A percentile compares a stretch with the other conserved stretches of the same genome.
These are phyloP conservation scores for Tyrannus savana DNA, from an alignment of 2,113 vertebrate species.

Conservation along the genomic window DNA sequence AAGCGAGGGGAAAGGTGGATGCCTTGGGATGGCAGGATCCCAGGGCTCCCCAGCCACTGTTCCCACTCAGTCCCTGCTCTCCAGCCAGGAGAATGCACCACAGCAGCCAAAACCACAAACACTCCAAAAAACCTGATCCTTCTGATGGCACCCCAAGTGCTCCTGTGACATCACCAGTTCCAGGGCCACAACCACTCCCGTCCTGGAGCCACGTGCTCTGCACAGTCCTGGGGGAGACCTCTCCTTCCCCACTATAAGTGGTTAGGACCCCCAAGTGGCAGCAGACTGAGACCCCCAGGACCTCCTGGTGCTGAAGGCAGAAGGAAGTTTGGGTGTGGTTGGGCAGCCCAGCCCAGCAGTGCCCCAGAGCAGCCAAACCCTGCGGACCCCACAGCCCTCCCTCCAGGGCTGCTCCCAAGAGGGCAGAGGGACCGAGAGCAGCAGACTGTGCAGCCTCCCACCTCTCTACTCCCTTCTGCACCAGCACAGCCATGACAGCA, in stretches of 20 bases:
- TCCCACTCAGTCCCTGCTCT: not conserved
- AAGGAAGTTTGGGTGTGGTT: not conserved
- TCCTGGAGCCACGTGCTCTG: not conserved
- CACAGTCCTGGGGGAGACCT: not conserved
- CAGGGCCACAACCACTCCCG: not conserved
- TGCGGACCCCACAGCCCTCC: accelerated
- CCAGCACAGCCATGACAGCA: not conserved
- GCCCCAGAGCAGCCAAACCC: not conserved
- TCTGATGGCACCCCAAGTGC: accelerated
- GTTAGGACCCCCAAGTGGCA: not conserved
- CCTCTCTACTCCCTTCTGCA: not conserved
- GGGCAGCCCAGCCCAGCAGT: not conserved
- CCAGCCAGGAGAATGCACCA: not conserved
- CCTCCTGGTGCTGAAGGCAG: not conserved
- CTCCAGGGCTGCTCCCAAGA: not conserved
- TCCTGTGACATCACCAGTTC: not conserved
- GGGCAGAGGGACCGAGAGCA: not conserved
- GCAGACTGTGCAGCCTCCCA: not conserved
- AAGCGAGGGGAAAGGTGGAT: accelerated
- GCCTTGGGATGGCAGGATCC: not conserved
- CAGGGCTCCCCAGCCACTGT: not conserved
- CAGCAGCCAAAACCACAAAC: not conserved
- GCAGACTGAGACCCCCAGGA: not conserved
- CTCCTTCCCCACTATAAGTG: not conserved
- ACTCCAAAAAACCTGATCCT: not conserved